Evolutionary conservation across 37 sponge, comb jelly and placozoan species (phyloP).

Genomic region (Cladorhizidae sp.): DNA sequence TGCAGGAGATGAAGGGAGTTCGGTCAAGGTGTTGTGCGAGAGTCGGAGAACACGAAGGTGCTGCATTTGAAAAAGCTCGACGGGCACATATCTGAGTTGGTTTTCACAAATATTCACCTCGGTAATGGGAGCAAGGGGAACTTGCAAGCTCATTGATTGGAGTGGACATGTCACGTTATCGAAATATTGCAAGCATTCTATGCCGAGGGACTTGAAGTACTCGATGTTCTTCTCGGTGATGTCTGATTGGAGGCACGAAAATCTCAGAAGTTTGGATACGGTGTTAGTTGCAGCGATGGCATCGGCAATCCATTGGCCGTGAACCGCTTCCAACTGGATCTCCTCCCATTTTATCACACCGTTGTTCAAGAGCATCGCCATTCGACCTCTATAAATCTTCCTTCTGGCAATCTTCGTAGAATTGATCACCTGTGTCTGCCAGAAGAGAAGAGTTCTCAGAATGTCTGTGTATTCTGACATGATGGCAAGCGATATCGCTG

Average conservation of each 20-base stretch:
- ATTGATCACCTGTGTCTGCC: conserved; percentile 50
- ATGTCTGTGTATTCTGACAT: neutral
- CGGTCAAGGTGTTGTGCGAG: conserved; percentile 38
- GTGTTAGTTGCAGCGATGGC: conserved; percentile 25
- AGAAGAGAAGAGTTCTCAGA: conserved; percentile 45
- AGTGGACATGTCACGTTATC: neutral
- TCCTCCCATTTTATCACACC: conserved; percentile 44
- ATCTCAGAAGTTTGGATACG: conserved; percentile 13
- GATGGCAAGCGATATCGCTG: conserved; percentile 33
- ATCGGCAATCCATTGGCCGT: conserved; percentile 29
- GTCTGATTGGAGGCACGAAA: neutral
- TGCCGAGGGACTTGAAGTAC: conserved; percentile 21
- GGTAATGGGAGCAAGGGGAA: conserved; percentile 12
- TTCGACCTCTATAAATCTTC: neutral
- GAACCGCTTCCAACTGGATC: conserved; percentile 28
- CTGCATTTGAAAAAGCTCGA: conserved; percentile 59
- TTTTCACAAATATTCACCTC: conserved; percentile 59
- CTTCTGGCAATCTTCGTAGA: conserved; percentile 5
- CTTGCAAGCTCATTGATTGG: neutral
- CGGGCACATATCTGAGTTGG: conserved; percentile 37
- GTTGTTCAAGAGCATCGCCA: neutral
- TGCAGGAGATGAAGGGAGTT: conserved; percentile 41
- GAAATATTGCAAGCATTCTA: conserved; percentile 44
- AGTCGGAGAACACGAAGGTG: conserved; percentile 35
- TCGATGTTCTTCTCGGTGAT: neutral